These are phyloP conservation scores for Nerophis lumbriciformis DNA, from an alignment of 2,113 vertebrate genomes.

Conservation along the genomic window DNA sequence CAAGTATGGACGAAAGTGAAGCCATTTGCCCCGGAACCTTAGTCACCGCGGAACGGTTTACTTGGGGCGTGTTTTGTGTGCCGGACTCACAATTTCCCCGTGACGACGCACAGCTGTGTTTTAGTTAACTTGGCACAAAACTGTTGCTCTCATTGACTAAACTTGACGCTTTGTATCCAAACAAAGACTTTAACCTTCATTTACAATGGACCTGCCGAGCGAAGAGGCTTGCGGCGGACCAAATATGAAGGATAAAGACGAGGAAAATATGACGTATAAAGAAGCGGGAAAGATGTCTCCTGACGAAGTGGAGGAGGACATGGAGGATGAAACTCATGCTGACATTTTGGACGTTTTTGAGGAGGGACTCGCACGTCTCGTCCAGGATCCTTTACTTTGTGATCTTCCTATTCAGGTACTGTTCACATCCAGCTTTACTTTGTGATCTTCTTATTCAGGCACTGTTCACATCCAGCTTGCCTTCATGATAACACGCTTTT, in stretches of 20 bases:
- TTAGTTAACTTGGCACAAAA: too few species aligned
- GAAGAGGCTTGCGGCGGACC: background rate
- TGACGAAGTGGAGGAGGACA: background rate
- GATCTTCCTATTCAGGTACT: conserved; percentile 10
- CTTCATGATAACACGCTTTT: background rate
- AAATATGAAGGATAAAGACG: background rate
- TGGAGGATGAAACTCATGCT: background rate
- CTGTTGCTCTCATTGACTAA: background rate
- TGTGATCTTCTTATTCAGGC: conserved; percentile 12
- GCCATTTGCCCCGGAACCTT: too few species aligned
- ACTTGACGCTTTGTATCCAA: background rate
- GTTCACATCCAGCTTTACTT: background rate
- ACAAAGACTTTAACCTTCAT: background rate
- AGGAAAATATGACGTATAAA: background rate
- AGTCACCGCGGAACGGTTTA: too few species aligned
- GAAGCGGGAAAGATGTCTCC: background rate
- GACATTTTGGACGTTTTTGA: conserved; percentile 10
- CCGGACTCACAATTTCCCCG: too few species aligned
- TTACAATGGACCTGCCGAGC: background rate
- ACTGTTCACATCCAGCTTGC: background rate
- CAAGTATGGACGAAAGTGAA: too few species aligned
- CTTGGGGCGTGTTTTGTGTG: too few species aligned
- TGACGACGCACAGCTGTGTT: too few species aligned
- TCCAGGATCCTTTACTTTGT: conserved; percentile 10
- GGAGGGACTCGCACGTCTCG: conserved; percentile 10